Evolutionary conservation across 2,888 invertebrate species (phyloP), one percentile per base, ranked within the genome.

Genomic region (Apomyelois bistriatella): DNA sequence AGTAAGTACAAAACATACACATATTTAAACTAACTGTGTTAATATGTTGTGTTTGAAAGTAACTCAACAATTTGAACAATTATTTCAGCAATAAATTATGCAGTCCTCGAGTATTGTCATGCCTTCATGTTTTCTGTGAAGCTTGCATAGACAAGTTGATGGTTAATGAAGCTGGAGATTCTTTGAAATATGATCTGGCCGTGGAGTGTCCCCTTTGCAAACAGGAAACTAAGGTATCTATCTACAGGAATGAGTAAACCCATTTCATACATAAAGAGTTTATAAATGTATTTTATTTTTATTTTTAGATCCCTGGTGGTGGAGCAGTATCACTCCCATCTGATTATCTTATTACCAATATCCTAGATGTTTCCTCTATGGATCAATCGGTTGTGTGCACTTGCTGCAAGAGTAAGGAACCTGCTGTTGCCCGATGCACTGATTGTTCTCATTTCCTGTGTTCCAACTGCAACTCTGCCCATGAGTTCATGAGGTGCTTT

Each of bases 401-500:
- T 53, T 97, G 98, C 61, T 99, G 98, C 91, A 98, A 98, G 79
- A 96, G 97, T 69, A 97, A 97, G 88, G 98, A 98, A 87, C 94
- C 95, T 69, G 98, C 98, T 12, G 95, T 98, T 49, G 98, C 98
- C 9, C 94, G 97, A 57, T 99, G 98, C 88, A 95, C 95, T 67
- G 98, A 98, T 79, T 99, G 98, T 87, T 96, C 97, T 72, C 97
- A 97, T 83, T 96, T 98, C 79, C 91, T 99, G 48, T 98, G 98
- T 86, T 94, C 95, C 58, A 96, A 97, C 77, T 99, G 98, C 90
- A 97, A 97, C 72, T 96, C 97, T 38, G 98, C 98, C 55, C 98
- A 99, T 83, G 96, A 97, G 82, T 98, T 96, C 76, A 98, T 98
- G 98, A 93, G 97, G 64, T 98, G 98, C 89, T 99, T 99, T 79